Base-by-base conservation (phyloP, 2,113 vertebrate species). In the Paratilapia polleni region DNA sequence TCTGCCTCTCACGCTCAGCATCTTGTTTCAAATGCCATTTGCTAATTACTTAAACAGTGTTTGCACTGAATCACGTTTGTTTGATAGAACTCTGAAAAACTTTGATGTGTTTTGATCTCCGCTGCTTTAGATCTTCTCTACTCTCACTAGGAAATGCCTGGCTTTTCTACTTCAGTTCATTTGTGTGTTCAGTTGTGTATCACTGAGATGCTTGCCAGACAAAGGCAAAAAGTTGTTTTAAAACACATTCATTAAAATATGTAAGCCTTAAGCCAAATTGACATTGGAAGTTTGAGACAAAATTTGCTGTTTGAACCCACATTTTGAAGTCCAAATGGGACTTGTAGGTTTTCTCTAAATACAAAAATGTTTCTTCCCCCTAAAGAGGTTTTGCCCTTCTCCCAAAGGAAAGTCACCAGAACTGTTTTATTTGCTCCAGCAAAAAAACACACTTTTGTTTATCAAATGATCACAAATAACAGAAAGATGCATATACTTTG, bases 81-180 rank as follows among this genome's bases (percentile, higher is more conserved):
- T 47, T 66, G 24, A 36, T 70, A n/a, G 17, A 57, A 36, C 61
- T 83, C 41, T 58, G 60, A 70, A 68, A 19, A 38, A 4, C 38
- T 52, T 26, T 78, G 56, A 61, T 41, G 14, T 61, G 41, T 70
- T 84, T 83, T 84, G 20, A 70, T 78, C 41, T 77, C 8, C 20
- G 22, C 41, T 61, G 24, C 73, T 58, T 77, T 66, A 41, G 84
- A 81, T 66, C 68, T 36, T 56, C 47, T 68, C 1, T 68, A 24
- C 2, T 26, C 20, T 76, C 28, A 4, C 62, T 41, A 8, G n/a
- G 36, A 31, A 60, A 60, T 6, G 13, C 6, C 5, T 28, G 28
- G 4, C 52, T 41, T 52, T 47, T 68, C 61, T 59, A 2, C 49
- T 56, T 80, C 2, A 4, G 14, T 64, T 36, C n/a, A 10, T 38